These are phyloP conservation scores for Propithecus coquereli DNA, from an alignment of 2,113 vertebrate species.

Conservation along the genomic window DNA sequence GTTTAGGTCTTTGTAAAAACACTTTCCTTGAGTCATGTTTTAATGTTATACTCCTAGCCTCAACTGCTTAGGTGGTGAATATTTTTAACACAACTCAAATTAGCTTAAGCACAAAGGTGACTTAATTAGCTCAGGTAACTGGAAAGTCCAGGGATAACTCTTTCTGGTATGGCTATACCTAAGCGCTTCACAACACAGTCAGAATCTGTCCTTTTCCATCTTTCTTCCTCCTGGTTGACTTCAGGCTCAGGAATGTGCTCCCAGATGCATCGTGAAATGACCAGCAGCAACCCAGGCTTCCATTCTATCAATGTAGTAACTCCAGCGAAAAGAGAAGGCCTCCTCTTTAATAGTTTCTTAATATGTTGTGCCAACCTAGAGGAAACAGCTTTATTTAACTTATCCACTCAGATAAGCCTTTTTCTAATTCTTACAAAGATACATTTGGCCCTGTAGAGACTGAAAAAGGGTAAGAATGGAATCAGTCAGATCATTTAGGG, in stretches of 20 bases:
- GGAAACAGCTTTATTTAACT: neutral
- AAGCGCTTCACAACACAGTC: neutral
- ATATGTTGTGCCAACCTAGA: neutral
- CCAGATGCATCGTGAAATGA: neutral
- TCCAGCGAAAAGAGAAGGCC: neutral
- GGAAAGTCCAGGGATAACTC: neutral
- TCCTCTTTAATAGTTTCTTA: neutral
- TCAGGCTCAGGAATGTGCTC: neutral
- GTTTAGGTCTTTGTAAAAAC: neutral
- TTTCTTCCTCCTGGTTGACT: neutral
- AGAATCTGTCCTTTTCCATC: neutral
- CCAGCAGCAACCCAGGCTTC: neutral
- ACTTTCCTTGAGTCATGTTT: neutral
- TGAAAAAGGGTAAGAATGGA: neutral
- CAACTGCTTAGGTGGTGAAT: neutral
- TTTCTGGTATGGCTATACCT: neutral
- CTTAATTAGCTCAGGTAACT: neutral
- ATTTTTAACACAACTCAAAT: neutral
- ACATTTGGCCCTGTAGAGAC: neutral
- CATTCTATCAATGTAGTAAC: neutral
- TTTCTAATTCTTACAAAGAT: neutral
- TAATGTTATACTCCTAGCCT: neutral
- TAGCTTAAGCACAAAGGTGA: neutral
- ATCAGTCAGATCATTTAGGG: neutral
- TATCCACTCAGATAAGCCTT: fast-evolving